Percentiles rank a stretch among this genome's conserved stretches.
These are phyloP conservation scores for Ectemnius cavifrons DNA, from an alignment of 2,888 invertebrate genomes.

Conservation along the genomic window DNA sequence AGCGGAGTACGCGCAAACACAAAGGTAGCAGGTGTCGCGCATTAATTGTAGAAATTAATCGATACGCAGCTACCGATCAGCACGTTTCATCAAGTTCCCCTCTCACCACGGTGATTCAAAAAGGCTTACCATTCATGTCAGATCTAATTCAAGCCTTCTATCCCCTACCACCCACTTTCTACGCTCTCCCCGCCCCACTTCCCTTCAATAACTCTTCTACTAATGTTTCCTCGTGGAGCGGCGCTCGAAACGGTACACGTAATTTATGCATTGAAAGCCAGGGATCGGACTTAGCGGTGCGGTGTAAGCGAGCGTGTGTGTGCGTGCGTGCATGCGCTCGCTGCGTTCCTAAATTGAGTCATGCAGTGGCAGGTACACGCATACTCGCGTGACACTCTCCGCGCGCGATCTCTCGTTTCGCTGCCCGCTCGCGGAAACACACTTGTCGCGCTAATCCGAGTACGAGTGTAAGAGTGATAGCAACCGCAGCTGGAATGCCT, in stretches of 20 bases:
- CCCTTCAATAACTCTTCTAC: too few relatives aligned
- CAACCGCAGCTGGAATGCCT: constrained; percentile 22
- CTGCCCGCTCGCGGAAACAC: constrained; percentile 31
- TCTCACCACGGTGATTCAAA: not conserved
- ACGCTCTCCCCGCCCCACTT: too few relatives aligned
- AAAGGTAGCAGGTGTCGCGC: not conserved
- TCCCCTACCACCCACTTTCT: too few relatives aligned
- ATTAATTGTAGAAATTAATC: constrained; percentile 6
- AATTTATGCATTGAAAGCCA: too few relatives aligned
- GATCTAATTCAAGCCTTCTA: too few relatives aligned
- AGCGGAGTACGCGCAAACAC: not conserved
- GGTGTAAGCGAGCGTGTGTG: too few relatives aligned
- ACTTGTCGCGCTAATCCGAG: constrained; percentile 31
- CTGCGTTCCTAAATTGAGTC: constrained; percentile 29
- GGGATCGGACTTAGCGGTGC: too few relatives aligned
- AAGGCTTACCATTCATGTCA: too few relatives aligned
- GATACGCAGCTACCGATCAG: not conserved
- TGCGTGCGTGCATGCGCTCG: too few relatives aligned
- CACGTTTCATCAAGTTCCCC: not conserved
- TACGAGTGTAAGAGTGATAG: constrained; percentile 26
- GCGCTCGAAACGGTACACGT: too few relatives aligned
- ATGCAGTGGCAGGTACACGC: constrained; percentile 29
- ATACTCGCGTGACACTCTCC: constrained; percentile 45
- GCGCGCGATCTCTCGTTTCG: constrained; percentile 29
- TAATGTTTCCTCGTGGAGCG: too few relatives aligned